Base-by-base conservation (phyloP, 2,888 invertebrate genomes). In the Emmelina monodactyla region DNA sequence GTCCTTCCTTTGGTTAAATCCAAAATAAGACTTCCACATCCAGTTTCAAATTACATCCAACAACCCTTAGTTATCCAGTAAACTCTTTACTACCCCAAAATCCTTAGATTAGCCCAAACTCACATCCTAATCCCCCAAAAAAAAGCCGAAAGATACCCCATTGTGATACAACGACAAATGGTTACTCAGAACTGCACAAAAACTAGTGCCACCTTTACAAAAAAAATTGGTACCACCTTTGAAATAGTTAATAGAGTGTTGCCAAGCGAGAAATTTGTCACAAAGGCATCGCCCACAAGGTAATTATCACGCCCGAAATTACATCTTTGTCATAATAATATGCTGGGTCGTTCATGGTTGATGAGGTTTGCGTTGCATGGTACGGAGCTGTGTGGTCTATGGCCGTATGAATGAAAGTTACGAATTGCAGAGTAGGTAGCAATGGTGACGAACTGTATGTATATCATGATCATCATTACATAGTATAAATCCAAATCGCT, bases 251-350 rank as follows among this genome's bases (percentile, higher is more conserved):
- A 73, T 72, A 68, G 72, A 58, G 71, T 71, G 62, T 57, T 49
- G 45, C 62, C 69, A 64, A 53, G 70, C 75, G 73, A 53, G 58
- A 69, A 70, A 75, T 73, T 62, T 62, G 61, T 65, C 61, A 76
- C 75, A 76, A 76, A 55, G 48, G 60, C 39, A 35, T 45, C 50
- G 55, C 58, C 60, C 37, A 47, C 47, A 50, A 53, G 55, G 59
- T 68, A 70, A 73, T 75, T 71, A 73, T 72, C 72, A 67, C 73
- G 70, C 71, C 64, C 47, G 53, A 59, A 65, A 66, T 70, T 71
- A 63, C 47, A 64, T 67, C 64, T 67, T 75, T 73, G 72, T 73
- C 64, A 68, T 41, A 69, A 71, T 50, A 65, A 25, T 7, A 10
- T n/a, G 25, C 9, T 25, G 25, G 19, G 4, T n/a, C n/a, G 25